These are phyloP conservation scores for Colius striatus DNA, from an alignment of 2,113 vertebrate species.

Conservation along the genomic window DNA sequence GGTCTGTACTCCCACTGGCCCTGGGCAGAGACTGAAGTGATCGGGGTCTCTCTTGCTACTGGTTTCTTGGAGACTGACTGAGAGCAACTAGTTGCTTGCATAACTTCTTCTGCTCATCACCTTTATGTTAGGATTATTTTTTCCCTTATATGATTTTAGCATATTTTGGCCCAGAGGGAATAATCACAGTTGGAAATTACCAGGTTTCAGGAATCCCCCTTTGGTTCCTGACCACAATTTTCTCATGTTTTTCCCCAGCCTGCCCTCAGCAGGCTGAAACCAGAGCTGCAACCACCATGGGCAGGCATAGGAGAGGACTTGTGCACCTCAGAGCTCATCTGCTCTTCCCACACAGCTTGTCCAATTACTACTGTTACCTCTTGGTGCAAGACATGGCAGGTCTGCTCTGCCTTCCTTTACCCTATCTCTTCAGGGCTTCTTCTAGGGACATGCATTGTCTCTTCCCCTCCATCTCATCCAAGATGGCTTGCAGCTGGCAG, in stretches of 20 bases:
- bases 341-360: accelerated
- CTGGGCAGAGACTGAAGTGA: background rate
- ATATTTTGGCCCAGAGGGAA: background rate
- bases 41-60: background rate
- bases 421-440: background rate
- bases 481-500: background rate
- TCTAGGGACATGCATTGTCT: accelerated
- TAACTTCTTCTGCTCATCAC: background rate
- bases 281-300: accelerated
- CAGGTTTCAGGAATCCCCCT: background rate
- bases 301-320: background rate
- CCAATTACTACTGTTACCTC: background rate
- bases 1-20: background rate
- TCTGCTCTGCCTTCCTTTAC: background rate
- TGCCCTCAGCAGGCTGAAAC: background rate
- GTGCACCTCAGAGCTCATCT: background rate
- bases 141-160: background rate
- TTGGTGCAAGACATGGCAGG: background rate
- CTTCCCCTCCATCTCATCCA: background rate
- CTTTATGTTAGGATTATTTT: background rate
- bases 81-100: background rate
- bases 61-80: background rate
- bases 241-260: background rate
- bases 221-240: background rate
- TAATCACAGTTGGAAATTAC: background rate